phyloP scores from a whole-genome alignment of 2,113 vertebrate genomes.

The Prochilodus magdalenae region DNA sequence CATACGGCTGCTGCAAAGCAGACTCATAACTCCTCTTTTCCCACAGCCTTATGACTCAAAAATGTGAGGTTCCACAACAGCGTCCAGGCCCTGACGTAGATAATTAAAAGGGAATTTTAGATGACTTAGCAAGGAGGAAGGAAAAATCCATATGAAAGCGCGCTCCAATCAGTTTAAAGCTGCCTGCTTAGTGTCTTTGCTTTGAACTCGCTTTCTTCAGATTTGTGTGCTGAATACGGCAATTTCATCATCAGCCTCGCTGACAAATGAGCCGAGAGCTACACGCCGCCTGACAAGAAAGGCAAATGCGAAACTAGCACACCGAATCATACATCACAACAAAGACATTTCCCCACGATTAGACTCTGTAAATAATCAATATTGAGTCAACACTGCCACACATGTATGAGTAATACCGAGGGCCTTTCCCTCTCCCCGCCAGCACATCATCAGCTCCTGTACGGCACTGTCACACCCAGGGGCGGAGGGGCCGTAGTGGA shows the following conservation, averaged over 20 bases:
- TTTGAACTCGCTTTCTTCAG: conserved; percentile 65
- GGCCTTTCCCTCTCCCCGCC: neutral
- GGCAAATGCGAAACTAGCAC: conserved; percentile 16
- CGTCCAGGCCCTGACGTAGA: conserved; percentile 37
- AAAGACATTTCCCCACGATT: conserved; percentile 50
- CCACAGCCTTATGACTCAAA: neutral
- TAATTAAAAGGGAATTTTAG: conserved; percentile 52
- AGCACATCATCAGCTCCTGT: conserved; percentile 23
- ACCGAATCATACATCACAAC: conserved; percentile 50
- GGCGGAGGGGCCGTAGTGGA: conserved; percentile 50
- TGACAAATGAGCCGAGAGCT: conserved; percentile 46
- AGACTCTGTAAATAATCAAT: conserved; percentile 44
- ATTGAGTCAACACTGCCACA: conserved; percentile 15
- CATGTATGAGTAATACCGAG: conserved; percentile 37
- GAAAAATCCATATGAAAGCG: conserved; percentile 28
- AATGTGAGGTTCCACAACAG: neutral
- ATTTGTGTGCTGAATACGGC: conserved; percentile 50
- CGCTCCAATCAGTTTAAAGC: conserved; percentile 51
- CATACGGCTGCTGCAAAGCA: conserved; percentile 26
- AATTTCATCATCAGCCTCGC: conserved; percentile 45
- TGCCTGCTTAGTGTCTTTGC: conserved; percentile 53
- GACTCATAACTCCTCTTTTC: conserved; percentile 25
- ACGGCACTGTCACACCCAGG: conserved; percentile 46
- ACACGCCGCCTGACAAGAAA: conserved; percentile 27
- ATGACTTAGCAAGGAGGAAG: conserved; percentile 32